Base-by-base conservation (phyloP, 2,797 vertebrate species). In the Aulostomus chinensis region DNA sequence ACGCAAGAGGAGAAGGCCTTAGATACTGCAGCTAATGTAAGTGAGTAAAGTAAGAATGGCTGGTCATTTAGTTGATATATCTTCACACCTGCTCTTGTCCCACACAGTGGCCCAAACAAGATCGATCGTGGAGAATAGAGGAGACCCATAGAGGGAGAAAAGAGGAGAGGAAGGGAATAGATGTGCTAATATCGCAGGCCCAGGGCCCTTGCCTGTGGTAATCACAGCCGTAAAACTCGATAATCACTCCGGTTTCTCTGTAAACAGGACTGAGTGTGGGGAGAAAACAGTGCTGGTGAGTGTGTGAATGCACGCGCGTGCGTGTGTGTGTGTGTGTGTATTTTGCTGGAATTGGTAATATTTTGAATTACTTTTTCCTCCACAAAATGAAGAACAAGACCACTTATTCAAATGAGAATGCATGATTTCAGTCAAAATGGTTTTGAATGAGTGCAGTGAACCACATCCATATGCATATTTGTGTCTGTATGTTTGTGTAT, bases 1-100 rank as follows among this genome's bases (percentile, higher is more conserved):
- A 29, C 62, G 0, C 75, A 57, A 68, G 26, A 5, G 58, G 70
- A 46, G 21, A 35, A 14, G 15, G 56, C 24, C 49, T 63, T 47
- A 60, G 66, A 75, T 66, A 47, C 62, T 28, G 10, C 1, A 30
- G 57, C 58, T 57, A 69, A 77, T 60, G 69, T 70, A 51, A 73
- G 53, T n/a, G n/a, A n/a, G n/a, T n/a, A n/a, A 63, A 63, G 70
- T 61, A 66, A 38, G 41, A 84, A 81, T 57, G 73, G 70, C 48
- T 13, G 13, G 68, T 60, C 78, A 73, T 81, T 79, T 69, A 66
- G 61, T 73, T 81, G 78, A 79, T 81, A 38, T 40, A 81, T 61
- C 59, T 58, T 70, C 78, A 73, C 71, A 70, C 37, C 4, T 16
- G 52, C 56, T 11, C 48, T 49, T 42, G 5, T 69, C 55, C 58